Conservation (phyloP, 2,888 invertebrate species). For the Folsomia manolachei region DNA sequence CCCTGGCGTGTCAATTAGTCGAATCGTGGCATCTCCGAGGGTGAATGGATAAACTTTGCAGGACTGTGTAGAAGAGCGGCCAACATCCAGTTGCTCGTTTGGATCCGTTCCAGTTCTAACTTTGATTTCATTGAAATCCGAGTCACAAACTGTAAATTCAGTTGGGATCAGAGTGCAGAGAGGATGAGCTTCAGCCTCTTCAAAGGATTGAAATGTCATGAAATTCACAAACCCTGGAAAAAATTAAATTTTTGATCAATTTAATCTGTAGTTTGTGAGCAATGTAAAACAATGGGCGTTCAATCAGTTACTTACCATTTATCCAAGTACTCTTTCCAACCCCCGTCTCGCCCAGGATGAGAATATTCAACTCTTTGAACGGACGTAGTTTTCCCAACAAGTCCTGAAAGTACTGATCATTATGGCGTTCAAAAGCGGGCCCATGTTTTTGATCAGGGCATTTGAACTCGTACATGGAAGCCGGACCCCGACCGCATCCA, state of each 20-base stretch:
- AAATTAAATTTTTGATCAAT: no score
- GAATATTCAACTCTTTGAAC: slow-evolving; percentile 30
- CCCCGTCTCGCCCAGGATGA: slow-evolving; percentile 43
- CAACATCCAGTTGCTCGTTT: slow-evolving; percentile 22
- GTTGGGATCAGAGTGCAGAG: slow-evolving; percentile 26
- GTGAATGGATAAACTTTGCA: slow-evolving; percentile 22
- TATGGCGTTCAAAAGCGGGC: background rate
- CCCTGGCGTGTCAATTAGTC: slow-evolving; percentile 40
- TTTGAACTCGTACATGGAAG: slow-evolving; percentile 9
- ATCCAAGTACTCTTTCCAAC: slow-evolving; percentile 46
- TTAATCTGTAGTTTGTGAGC: no score
- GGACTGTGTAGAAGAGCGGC: slow-evolving; percentile 25
- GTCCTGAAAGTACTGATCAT: background rate
- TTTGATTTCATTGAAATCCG: slow-evolving; percentile 20
- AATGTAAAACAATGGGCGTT: no score
- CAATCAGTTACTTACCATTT: no score
- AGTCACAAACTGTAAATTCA: slow-evolving; percentile 26
- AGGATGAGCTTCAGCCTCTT: slow-evolving; percentile 19
- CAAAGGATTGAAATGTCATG: slow-evolving; percentile 21
- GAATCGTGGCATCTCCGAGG: slow-evolving; percentile 8
- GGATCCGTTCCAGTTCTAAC: slow-evolving; percentile 13
- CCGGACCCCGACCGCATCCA: slow-evolving; percentile 19
- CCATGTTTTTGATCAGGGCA: slow-evolving; percentile 25
- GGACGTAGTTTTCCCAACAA: background rate
- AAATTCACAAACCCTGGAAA: slow-evolving; percentile 38